A percentile compares a stretch with the other conserved stretches of the same genome.
These are phyloP conservation scores for Rhineura floridana DNA, from an alignment of 2,113 vertebrate species.

Conservation along the genomic window DNA sequence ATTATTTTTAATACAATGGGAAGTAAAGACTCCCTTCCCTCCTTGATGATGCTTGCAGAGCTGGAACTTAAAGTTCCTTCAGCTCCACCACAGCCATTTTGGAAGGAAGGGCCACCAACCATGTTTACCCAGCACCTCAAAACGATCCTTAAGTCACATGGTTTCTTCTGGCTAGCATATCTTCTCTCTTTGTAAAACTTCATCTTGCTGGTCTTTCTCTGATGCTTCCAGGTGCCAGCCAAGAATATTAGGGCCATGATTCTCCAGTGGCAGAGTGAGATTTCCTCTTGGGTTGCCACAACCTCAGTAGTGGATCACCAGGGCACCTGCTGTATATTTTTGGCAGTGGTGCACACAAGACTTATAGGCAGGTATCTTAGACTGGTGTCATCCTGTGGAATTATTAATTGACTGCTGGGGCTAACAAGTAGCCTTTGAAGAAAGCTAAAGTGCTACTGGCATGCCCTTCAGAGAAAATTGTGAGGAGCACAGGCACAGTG, in stretches of 20 bases:
- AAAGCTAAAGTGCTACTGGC: not conserved
- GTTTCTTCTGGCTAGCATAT: not conserved
- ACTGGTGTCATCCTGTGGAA: not conserved
- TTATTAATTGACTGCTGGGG: not conserved
- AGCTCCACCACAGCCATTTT: conserved; percentile 48
- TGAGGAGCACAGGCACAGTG: not conserved
- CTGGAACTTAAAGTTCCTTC: conserved; percentile 52
- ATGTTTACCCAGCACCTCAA: not conserved
- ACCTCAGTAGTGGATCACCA: not conserved
- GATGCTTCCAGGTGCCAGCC: not conserved
- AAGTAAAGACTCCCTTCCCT: conserved; percentile 54
- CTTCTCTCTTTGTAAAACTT: not conserved
- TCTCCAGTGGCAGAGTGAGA: not conserved
- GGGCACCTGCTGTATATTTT: not conserved
- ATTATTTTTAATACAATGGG: conserved; percentile 75
- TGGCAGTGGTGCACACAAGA: not conserved
- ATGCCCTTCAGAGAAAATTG: not conserved
- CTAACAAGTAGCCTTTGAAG: not conserved
- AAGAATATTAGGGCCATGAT: not conserved
- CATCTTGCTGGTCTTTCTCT: not conserved
- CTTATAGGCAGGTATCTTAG: not conserved
- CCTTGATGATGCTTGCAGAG: conserved; percentile 60
- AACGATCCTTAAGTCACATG: not conserved
- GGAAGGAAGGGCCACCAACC: not conserved
- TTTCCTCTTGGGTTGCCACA: not conserved